Evolutionary conservation across 2,797 vertebrate species (phyloP), one percentile per base, ranked within the genome.

Genomic region (Podargus strigoides): DNA sequence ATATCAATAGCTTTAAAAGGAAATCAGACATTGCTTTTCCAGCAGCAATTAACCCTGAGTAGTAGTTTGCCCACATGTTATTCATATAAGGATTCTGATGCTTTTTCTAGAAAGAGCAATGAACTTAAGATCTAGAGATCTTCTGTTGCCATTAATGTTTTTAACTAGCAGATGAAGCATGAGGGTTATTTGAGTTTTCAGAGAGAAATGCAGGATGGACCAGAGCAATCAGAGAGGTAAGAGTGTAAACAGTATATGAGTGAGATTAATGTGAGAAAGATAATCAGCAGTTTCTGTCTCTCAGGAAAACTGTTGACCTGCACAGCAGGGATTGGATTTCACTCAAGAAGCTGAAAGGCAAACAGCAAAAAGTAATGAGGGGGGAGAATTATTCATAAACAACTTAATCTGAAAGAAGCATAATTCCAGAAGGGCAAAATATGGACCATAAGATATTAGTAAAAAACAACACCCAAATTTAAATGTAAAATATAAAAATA

Each of bases 231-330:
- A 75, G 50, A 92, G 75, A 91, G 86, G 52, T 85, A 39, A 59
- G 14, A 56, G 34, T 66, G 26, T 91, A 97, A 93, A 95, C 87
- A 93, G 79, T 87, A 83, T 85, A 81, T 85, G 75, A 95, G 39
- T 89, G 52, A 97, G 89, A 94, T 96, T 95, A 96, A 94, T 56
- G 63, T 81, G 63, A 62, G 62, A 96, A 81, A 93, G 47, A 88
- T 92, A 90, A 96, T 93, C 77, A 95, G 53, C 59, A 95, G 42
- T 83, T 96, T 94, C 49, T 89, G 23, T 66, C 59, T 85, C 41
- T 73, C 64, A 49, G 49, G 62, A 72, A 95, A 91, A 87, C 14
- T 92, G 47, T 87, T 93, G 68, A 96, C 89, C 80, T 80, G 47
- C 84, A 75, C 37, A 44, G 37, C 64, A 69, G 74, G 52, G 59